A percentile compares a stretch with the other conserved stretches of the same genome.
Evolutionary conservation across 1,140 invertebrate species (phyloP).

Genomic region (Camponotus pennsylvanicus): DNA sequence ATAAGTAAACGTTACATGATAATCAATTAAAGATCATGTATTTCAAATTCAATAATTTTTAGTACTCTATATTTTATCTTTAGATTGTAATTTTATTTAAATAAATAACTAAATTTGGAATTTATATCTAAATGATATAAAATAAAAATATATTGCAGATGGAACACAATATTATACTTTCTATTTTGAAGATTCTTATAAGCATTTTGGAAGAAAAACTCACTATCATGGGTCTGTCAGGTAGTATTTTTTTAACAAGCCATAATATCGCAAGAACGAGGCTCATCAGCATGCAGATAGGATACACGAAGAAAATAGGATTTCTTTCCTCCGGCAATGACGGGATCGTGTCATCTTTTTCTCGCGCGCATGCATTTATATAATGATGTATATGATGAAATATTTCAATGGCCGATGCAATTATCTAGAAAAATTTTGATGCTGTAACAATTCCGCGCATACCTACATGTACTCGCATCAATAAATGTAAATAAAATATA

Average conservation of each 20-base stretch:
- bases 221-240: constrained; percentile 69
- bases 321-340: constrained; percentile 80
- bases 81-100: neutral
- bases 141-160: neutral
- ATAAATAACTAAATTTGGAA: neutral
- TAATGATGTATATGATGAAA: constrained; percentile 81
- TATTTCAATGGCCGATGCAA: constrained; percentile 64
- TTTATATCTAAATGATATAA: neutral
- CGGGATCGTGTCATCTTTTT: constrained; percentile 72
- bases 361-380: constrained; percentile 63
- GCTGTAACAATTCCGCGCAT: neutral
- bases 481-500: neutral
- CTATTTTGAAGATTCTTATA: neutral
- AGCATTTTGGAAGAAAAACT: constrained; percentile 36
- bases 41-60: neutral
- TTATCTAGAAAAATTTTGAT: constrained; percentile 32
- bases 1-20: no score
- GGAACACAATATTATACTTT: neutral
- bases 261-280: constrained; percentile 74
- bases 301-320: constrained; percentile 80
- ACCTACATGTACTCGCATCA: neutral
- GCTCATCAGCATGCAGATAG: constrained; percentile 78
- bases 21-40: neutral
- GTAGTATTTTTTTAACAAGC: constrained; percentile 68
- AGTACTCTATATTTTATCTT: neutral